These are phyloP conservation scores for Ciconia boyciana DNA, from an alignment of 2,113 vertebrate species.

Conservation along the genomic window DNA sequence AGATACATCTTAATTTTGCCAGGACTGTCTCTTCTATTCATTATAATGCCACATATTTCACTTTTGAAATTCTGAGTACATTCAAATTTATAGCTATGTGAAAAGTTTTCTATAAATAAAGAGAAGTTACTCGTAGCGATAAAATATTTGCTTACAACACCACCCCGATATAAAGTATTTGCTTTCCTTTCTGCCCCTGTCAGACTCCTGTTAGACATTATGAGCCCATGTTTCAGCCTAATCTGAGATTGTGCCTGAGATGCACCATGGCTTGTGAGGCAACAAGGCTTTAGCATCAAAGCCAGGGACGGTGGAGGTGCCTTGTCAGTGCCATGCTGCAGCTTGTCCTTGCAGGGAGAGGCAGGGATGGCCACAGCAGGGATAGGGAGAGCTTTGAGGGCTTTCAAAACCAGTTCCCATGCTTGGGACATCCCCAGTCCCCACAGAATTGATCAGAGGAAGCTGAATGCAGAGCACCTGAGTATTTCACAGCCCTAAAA, in stretches of 20 bases:
- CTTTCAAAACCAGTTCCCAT: background rate
- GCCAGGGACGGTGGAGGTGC: accelerated
- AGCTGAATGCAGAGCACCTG: background rate
- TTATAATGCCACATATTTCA: background rate
- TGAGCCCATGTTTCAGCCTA: background rate
- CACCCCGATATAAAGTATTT: background rate
- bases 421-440: accelerated
- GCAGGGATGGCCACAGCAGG: background rate
- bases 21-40: background rate
- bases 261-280: background rate
- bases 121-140: accelerated
- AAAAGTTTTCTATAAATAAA: background rate
- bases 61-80: background rate
- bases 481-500: background rate
- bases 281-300: background rate
- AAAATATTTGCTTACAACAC: background rate
- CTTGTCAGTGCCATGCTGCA: background rate
- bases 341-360: background rate
- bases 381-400: background rate
- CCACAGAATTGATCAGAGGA: background rate
- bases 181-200: background rate
- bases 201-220: background rate
- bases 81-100: background rate
- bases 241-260: background rate
- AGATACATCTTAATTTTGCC: background rate